Evolutionary conservation across 2,888 invertebrate species (phyloP), one percentile per base, ranked within the genome.

Genomic region (Heliconius hortense): DNA sequence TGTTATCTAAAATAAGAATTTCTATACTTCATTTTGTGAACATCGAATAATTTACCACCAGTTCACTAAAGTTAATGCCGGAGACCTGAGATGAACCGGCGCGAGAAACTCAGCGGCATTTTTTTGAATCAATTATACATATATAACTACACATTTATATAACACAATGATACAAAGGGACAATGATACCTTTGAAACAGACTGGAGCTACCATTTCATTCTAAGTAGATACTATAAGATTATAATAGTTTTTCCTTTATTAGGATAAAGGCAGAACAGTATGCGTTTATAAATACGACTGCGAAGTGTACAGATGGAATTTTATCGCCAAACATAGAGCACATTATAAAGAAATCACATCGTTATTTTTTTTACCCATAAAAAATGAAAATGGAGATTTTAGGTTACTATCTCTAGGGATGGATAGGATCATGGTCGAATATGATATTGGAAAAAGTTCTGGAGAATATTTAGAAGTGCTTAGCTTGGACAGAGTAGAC

Each of bases 301-400:
- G 90, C 24, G 79, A 84, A 0, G 80, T 77, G 1, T 84, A 86
- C 10, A 67, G 79, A 8, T 96, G 96, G 96, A 79, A 80, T 0
- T 95, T 95, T 78, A 77, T 95, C 35, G 96, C 95, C 18, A 96
- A 96, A 85, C 94, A 95, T 78, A 90, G 95, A 68, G 92, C 95
- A 0, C 96, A 96, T 84, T 95, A 94, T 81, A 94, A 94, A 77
- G 89, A 93, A 0, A 94, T 96, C 60, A 91, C 88, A 0, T 91
- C 95, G 43, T 84, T 96, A 2, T 86, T 95, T 79, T 96, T 96
- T 83, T 85, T 94, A 7, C 88, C 93, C 1, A 81, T 86, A n/a
- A 88, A 87, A 78, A 88, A 87, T 4, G 79, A 76, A 0, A 81
- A 84, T 31, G 89, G 85, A 0, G 87, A 88, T 4, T 93, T 91